These are phyloP conservation scores for Phylloscopus trochiloides DNA, from an alignment of 2,113 vertebrate genomes.

Conservation along the genomic window DNA sequence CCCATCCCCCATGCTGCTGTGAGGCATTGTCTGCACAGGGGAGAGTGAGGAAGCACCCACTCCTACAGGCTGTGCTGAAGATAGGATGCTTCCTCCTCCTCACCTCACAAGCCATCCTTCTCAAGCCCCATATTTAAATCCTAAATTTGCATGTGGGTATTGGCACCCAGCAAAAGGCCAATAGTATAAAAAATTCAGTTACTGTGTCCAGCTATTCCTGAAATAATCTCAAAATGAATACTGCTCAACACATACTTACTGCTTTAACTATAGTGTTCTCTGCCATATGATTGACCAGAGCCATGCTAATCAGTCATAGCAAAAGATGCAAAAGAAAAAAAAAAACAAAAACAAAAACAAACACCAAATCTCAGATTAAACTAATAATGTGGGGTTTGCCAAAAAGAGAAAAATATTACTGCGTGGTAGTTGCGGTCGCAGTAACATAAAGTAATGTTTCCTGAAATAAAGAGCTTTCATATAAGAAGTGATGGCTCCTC, in stretches of 20 bases:
- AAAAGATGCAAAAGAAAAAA: background rate
- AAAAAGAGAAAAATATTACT: background rate
- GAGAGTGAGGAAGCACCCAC: background rate
- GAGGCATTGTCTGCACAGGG: background rate
- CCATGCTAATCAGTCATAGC: accelerated
- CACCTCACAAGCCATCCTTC: background rate
- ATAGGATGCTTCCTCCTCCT: background rate
- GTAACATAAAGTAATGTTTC: background rate
- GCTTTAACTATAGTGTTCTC: background rate
- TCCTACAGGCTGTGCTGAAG: accelerated
- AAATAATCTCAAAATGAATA: background rate
- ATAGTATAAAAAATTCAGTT: background rate
- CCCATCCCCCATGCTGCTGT: background rate
- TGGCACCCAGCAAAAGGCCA: background rate
- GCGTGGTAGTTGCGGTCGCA: background rate
- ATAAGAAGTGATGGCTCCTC: background rate
- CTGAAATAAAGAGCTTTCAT: background rate
- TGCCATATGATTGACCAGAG: background rate
- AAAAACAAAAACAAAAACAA: background rate
- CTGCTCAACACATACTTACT: background rate
- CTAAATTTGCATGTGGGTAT: background rate
- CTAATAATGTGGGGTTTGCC: background rate
- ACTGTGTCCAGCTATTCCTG: accelerated
- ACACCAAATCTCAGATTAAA: background rate
- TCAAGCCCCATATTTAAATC: background rate